Percentiles rank a stretch among this genome's conserved stretches.
Evolutionary conservation across 2,113 vertebrate genomes (phyloP).

Genomic region (Uria lomvia): DNA sequence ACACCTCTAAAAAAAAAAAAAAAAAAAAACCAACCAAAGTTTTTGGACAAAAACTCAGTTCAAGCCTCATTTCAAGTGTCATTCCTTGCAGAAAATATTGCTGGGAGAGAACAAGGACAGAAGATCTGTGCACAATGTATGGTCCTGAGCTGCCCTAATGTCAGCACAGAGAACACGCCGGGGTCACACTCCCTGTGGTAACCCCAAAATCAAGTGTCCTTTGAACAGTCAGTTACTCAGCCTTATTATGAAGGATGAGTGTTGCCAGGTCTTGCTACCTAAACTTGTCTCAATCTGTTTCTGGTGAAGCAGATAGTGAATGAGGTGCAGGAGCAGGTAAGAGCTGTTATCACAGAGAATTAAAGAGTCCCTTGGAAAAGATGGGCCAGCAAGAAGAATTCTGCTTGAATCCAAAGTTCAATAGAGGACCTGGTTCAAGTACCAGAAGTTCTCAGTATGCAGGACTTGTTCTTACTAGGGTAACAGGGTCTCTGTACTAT

Average conservation of each 20-base stretch:
- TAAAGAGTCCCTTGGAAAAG: neutral
- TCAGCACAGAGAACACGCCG: neutral
- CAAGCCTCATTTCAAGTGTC: neutral
- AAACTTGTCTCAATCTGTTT: neutral
- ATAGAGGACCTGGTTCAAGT: neutral
- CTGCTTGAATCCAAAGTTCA: neutral
- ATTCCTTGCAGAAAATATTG: neutral
- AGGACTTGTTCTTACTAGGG: neutral
- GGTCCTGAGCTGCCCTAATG: neutral
- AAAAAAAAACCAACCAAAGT: too few relatives aligned
- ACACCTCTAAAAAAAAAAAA: neutral
- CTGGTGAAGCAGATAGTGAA: neutral
- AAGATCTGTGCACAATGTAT: neutral
- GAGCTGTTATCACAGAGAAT: neutral
- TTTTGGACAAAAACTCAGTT: neutral
- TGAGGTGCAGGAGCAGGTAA: neutral
- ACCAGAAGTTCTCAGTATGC: neutral
- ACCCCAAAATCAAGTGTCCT: neutral
- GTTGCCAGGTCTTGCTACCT: neutral
- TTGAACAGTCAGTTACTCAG: neutral
- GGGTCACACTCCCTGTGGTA: neutral
- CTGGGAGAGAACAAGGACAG: neutral
- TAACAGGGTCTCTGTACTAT: neutral
- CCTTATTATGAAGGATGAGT: neutral
- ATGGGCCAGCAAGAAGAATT: neutral